phyloP scores from a whole-genome alignment of 2,113 vertebrate genomes.

The Holacanthus passer region DNA sequence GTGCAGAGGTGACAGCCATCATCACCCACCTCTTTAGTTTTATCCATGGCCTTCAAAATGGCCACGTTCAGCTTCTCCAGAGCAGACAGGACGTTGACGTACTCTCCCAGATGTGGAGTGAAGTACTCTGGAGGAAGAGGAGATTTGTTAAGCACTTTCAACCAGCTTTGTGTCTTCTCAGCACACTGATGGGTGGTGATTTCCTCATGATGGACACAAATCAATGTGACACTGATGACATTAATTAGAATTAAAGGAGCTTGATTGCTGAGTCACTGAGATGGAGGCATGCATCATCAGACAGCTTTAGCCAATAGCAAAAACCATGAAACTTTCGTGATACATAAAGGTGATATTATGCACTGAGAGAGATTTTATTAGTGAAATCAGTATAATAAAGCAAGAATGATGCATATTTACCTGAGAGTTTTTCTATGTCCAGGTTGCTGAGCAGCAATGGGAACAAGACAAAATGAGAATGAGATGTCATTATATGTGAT shows the following conservation, averaged over 20 bases:
- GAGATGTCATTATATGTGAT: no score
- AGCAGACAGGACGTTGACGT: conserved; percentile 91
- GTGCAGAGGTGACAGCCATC: background rate
- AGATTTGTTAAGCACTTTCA: background rate
- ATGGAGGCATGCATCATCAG: background rate
- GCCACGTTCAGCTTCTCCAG: conserved; percentile 93
- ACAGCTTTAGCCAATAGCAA: background rate
- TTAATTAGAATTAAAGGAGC: conserved; percentile 1
- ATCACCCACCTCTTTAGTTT: conserved; percentile 92
- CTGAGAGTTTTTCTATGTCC: conserved; percentile 81
- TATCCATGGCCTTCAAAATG: conserved; percentile 95
- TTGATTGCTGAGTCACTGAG: background rate
- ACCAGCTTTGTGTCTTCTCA: background rate
- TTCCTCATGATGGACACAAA: background rate
- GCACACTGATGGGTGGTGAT: background rate
- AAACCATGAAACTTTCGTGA: background rate
- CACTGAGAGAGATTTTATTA: background rate
- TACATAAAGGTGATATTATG: background rate
- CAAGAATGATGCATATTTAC: conserved; percentile 49
- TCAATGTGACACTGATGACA: background rate
- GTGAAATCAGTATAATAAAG: background rate
- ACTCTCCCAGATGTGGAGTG: conserved; percentile 92
- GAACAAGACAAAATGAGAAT: conserved; percentile 31
- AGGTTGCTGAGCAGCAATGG: conserved; percentile 67
- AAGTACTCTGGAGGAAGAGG: conserved; percentile 89